A percentile compares a stretch with the other conserved stretches of the same genome.
Conservation (phyloP, 2,797 vertebrate genomes). For the Philypnodon macrostomus region DNA sequence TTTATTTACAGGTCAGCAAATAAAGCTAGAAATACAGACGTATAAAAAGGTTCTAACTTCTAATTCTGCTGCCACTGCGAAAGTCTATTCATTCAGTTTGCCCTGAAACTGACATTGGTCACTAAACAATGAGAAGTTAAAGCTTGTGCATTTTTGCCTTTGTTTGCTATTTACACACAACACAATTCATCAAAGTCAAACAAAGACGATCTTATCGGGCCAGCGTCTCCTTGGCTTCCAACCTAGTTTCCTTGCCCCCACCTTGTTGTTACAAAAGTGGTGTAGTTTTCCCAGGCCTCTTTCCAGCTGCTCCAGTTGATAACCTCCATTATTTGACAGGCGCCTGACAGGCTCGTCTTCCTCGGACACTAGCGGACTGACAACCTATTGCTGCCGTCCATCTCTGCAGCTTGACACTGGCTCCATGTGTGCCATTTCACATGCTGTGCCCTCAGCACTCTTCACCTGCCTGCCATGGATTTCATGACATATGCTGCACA, state of each 20-base stretch:
- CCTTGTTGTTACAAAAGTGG: slow-evolving; percentile 17
- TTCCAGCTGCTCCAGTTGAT: slow-evolving; percentile 58
- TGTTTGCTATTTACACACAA: neutral
- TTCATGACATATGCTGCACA: too few species aligned
- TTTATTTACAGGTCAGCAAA: slow-evolving; percentile 20
- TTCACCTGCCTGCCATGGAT: slow-evolving; percentile 11
- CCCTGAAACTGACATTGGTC: neutral
- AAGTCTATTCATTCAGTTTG: neutral
- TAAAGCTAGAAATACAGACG: neutral
- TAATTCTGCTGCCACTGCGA: neutral
- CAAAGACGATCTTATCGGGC: neutral
- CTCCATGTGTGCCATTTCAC: slow-evolving; percentile 49
- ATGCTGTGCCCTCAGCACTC: slow-evolving; percentile 27
- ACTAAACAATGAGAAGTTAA: neutral
- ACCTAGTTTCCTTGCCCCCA: slow-evolving; percentile 14
- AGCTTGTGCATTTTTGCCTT: slow-evolving; percentile 3
- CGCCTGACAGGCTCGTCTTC: slow-evolving; percentile 46
- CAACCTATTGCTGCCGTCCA: slow-evolving; percentile 62
- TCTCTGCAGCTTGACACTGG: slow-evolving; percentile 44
- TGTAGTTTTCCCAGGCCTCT: slow-evolving; percentile 31
- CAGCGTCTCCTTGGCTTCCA: too few species aligned
- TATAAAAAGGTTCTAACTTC: neutral
- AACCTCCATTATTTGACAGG: slow-evolving; percentile 54
- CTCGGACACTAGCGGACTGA: slow-evolving; percentile 49
- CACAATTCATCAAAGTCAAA: neutral